Evolutionary conservation across 2,888 invertebrate genomes (phyloP).

Genomic region (Operophtera brumata): DNA sequence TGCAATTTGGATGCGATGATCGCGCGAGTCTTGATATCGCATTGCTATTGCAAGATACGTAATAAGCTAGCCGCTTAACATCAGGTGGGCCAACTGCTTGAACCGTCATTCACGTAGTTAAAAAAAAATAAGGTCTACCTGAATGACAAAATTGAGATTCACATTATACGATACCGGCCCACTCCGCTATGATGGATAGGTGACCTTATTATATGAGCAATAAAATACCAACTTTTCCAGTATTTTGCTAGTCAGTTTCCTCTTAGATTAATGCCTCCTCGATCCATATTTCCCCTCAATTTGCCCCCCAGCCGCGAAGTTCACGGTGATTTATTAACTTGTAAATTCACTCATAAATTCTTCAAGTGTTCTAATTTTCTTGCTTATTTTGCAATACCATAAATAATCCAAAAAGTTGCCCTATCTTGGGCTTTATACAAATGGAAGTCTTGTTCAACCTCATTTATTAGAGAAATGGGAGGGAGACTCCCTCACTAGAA

Average conservation of each 20-base stretch:
- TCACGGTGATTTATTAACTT: conserved; percentile 20
- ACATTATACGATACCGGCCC: too few species aligned
- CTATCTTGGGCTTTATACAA: background rate
- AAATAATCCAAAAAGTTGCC: conserved; percentile 4
- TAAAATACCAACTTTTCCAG: background rate
- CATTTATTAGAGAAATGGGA: background rate
- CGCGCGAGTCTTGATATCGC: too few species aligned
- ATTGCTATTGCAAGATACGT: too few species aligned
- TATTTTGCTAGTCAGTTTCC: conserved; percentile 1
- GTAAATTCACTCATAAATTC: conserved; percentile 19
- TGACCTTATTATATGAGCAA: too few species aligned
- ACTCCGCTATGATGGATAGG: too few species aligned
- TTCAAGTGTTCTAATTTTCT: conserved; percentile 15
- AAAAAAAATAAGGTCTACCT: too few species aligned
- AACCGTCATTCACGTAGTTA: too few species aligned
- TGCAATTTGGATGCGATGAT: too few species aligned
- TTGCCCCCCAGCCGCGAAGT: conserved; percentile 8
- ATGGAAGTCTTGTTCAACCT: background rate
- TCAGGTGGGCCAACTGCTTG: too few species aligned
- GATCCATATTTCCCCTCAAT: conserved; percentile 11
- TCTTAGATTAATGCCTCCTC: conserved; percentile 11
- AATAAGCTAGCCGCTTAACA: too few species aligned
- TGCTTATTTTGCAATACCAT: conserved; percentile 12
- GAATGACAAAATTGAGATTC: too few species aligned
- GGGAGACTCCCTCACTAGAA: background rate